These are phyloP conservation scores for Lophura nycthemera DNA, from an alignment of 2,113 vertebrate species.

Conservation along the genomic window DNA sequence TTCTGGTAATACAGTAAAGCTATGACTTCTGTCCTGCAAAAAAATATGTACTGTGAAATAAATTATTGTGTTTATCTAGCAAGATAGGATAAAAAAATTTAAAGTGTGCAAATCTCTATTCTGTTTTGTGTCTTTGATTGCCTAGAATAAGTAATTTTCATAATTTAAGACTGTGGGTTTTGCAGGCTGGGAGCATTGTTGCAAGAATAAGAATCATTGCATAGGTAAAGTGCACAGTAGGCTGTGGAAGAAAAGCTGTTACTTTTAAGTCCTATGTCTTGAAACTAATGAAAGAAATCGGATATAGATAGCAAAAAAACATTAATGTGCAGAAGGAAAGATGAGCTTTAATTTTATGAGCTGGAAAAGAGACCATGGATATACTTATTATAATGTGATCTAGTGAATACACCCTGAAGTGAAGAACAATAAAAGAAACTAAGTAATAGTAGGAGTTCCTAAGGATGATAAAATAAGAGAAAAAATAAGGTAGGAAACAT, in stretches of 20 bases:
- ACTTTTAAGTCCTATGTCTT: background rate
- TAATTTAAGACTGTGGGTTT: background rate
- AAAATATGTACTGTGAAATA: background rate
- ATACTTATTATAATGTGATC: background rate
- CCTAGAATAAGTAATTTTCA: background rate
- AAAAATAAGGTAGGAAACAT: background rate
- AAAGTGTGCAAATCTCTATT: background rate
- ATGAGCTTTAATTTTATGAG: background rate
- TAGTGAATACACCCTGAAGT: background rate
- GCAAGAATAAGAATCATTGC: background rate
- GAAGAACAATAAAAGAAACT: background rate
- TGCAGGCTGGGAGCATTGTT: background rate
- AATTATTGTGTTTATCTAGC: background rate
- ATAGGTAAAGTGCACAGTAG: background rate
- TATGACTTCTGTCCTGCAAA: background rate
- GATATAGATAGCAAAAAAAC: background rate
- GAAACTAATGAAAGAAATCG: background rate
- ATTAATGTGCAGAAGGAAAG: background rate
- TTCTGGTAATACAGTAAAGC: background rate
- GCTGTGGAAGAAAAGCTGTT: background rate
- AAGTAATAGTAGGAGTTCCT: background rate
- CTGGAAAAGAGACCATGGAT: background rate
- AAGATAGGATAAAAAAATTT: background rate
- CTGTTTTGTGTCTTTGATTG: background rate
- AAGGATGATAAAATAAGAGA: background rate